Base-by-base conservation (phyloP, 2,113 vertebrate genomes). In the Xiphophorus couchianus region DNA sequence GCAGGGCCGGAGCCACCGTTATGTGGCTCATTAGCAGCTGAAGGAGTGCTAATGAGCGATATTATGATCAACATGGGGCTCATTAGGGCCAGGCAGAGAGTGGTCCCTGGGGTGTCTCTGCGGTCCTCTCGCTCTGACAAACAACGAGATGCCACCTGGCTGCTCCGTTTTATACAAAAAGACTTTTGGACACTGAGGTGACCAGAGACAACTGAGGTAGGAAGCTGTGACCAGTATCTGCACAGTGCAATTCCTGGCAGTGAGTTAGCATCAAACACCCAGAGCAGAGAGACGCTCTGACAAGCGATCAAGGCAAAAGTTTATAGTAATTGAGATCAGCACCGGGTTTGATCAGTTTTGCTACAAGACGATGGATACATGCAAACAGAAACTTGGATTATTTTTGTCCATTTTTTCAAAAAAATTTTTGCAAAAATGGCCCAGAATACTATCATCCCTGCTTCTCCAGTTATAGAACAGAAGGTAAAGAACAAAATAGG, bases 21-120 rank as follows among this genome's bases (percentile, higher is more conserved):
- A 73, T 77, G 81, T 76, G 69, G 67, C 66, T 89, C 87, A 90
- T 87, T 88, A 88, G 68, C 72, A 83, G 77, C 88, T 74, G 31
- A 80, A 44, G 66, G 84, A 83, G 80, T 85, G 87, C 76, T 89
- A 93, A 92, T 87, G 82, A 90, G 48, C 74, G 76, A 83, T 81
- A 79, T 86, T 84, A 90, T 12, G 17, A 69, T 73, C 82, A 81
- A 74, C 81, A 69, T 31, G 80, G 86, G 86, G 83, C 87, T 87
- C 77, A 86, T 93, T 90, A 91, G 66, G 62, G 33, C 68, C 3
- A 51, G 66, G 61, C 61, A 81, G 73, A 75, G 63, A 78, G 35
- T 74, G 66, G 79, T 80, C 79, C 60, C 69, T 44, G 28, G 62
- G 64, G 75, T 64, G 13, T 69, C 71, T 86, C 62, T 66, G 15